A percentile compares a stretch with the other conserved stretches of the same genome.
Evolutionary conservation across 2,113 vertebrate genomes (phyloP).

Genomic region (Neogobius melanostomus): DNA sequence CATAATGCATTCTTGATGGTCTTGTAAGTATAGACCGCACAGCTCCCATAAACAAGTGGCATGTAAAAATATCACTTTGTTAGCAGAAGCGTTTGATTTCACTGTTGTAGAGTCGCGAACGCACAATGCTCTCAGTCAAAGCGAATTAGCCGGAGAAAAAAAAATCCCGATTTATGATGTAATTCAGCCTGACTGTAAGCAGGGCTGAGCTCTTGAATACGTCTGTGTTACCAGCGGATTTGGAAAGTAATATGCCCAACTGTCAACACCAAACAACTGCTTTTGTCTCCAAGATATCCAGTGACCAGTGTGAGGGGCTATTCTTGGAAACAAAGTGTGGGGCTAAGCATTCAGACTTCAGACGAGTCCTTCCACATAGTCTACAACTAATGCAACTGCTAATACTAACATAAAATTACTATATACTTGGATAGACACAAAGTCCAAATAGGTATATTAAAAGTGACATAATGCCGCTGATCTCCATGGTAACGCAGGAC

Average conservation of each 20-base stretch:
- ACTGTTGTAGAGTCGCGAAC: not conserved
- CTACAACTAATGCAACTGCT: not conserved
- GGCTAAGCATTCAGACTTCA: slow-evolving; percentile 24
- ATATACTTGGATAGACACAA: no score
- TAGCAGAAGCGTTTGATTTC: not conserved
- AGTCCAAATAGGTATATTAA: no score
- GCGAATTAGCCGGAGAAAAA: slow-evolving; percentile 9
- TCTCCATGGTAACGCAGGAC: no score
- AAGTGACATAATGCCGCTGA: no score
- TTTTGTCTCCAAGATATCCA: slow-evolving; percentile 53
- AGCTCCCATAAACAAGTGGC: not conserved
- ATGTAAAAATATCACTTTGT: slow-evolving; percentile 4
- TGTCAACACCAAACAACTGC: slow-evolving; percentile 63
- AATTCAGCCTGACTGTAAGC: not conserved
- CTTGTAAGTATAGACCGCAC: slow-evolving; percentile 13
- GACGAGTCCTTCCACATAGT: not conserved
- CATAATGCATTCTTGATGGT: slow-evolving; percentile 25
- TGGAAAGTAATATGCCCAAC: slow-evolving; percentile 40
- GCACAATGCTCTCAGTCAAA: slow-evolving; percentile 11
- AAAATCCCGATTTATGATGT: slow-evolving; percentile 12
- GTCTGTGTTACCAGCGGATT: slow-evolving; percentile 42
- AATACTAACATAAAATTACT: not conserved
- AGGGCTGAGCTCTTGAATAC: not conserved
- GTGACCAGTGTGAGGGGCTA: slow-evolving; percentile 53
- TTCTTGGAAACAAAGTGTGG: slow-evolving; percentile 54